phyloP scores from a whole-genome alignment of 2,113 vertebrate species.

The Silurus meridionalis region DNA sequence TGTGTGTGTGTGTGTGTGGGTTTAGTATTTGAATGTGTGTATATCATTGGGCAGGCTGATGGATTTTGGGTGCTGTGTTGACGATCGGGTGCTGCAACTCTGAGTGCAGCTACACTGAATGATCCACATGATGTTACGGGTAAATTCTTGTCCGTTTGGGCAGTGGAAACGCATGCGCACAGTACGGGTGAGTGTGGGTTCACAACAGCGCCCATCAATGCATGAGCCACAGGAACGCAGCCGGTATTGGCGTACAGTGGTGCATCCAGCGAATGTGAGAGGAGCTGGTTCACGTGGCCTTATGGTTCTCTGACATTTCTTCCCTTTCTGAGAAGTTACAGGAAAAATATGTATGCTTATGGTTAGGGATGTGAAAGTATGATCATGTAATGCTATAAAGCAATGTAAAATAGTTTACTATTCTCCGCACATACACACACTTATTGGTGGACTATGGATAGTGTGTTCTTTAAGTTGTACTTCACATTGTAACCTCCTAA shows the following conservation, averaged over 20 bases:
- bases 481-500: not conserved
- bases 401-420: not conserved
- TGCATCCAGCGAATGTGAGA: conserved; percentile 58
- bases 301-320: conserved; percentile 56
- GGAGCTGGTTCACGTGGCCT: conserved; percentile 45
- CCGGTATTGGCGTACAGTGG: conserved; percentile 51
- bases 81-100: conserved; percentile 37
- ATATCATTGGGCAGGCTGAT: conserved; percentile 61
- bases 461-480: not conserved
- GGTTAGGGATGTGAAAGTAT: not conserved
- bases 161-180: conserved; percentile 59
- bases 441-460: not conserved
- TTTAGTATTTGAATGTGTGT: conserved; percentile 57
- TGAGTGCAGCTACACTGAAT: conserved; percentile 59
- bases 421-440: not conserved
- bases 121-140: conserved; percentile 59
- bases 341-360: not conserved
- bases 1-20: not conserved
- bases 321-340: conserved; percentile 51
- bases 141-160: conserved; percentile 51
- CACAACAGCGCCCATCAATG: conserved; percentile 56
- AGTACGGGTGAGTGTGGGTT: conserved; percentile 58
- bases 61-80: conserved; percentile 29
- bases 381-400: not conserved
- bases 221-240: conserved; percentile 61